Conservation (phyloP, 2,113 vertebrate species). For the Enhydra lutris region DNA sequence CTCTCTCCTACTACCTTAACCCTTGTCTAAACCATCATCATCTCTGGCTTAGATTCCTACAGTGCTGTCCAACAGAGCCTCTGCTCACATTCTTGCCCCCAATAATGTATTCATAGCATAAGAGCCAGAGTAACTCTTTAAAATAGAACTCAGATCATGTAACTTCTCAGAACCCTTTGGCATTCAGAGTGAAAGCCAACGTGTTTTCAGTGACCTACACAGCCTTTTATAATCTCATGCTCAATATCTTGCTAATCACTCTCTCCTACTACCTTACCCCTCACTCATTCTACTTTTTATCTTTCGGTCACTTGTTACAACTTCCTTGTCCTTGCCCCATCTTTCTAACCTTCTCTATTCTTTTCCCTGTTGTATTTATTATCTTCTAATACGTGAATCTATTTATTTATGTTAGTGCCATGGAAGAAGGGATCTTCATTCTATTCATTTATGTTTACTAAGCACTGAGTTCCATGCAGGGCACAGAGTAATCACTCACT, state of each 20-base stretch:
- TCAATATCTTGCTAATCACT: not conserved
- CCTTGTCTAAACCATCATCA: not conserved
- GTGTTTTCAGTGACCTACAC: not conserved
- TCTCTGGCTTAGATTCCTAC: not conserved
- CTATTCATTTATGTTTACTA: not conserved
- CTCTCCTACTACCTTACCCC: not conserved
- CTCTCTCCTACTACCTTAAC: not conserved
- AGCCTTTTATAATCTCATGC: not conserved
- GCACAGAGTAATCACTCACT: not conserved
- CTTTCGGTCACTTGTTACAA: not conserved
- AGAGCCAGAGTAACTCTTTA: not conserved
- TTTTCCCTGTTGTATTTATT: not conserved
- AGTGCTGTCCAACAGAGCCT: not conserved
- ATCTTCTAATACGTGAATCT: not conserved
- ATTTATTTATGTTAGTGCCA: not conserved
- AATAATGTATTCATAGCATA: not conserved
- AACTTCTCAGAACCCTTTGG: not conserved
- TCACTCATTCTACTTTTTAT: not conserved
- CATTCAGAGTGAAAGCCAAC: not conserved
- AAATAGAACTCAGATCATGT: not conserved
- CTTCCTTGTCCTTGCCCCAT: not conserved
- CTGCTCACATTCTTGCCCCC: not conserved
- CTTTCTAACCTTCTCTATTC: not conserved
- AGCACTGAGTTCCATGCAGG: not conserved
- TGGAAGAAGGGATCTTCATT: not conserved